These are phyloP conservation scores for Eira barbara DNA, from an alignment of 2,113 vertebrate species.

Conservation along the genomic window DNA sequence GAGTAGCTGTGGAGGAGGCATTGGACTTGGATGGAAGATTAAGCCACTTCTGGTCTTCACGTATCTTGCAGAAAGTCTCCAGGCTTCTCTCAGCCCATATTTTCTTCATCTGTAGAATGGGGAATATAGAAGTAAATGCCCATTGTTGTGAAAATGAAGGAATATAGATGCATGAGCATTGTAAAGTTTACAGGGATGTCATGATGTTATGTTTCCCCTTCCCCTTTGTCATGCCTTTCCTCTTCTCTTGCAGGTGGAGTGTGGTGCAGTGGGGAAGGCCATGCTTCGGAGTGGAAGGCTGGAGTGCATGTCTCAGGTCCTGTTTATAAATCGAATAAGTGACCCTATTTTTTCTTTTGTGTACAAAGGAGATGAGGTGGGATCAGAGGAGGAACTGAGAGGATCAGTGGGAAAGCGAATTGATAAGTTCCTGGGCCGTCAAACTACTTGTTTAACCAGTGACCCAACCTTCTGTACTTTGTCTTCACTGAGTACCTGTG, in stretches of 20 bases:
- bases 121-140: not conserved
- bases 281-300: not conserved
- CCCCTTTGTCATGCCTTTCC: not conserved
- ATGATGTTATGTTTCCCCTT: too few species aligned
- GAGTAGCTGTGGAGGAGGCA: not conserved
- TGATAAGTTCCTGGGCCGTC: not conserved
- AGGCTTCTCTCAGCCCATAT: not conserved
- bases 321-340: not conserved
- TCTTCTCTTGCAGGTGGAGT: not conserved
- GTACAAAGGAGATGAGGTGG: not conserved
- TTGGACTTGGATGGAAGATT: not conserved
- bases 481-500: not conserved
- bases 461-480: not conserved
- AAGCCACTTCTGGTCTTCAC: not conserved
- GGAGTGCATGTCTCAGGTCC: not conserved
- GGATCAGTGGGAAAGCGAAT: not conserved
- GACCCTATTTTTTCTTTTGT: not conserved
- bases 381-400: not conserved
- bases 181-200: not conserved
- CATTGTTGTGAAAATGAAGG: not conserved
- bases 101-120: not conserved
- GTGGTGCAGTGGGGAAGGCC: not conserved
- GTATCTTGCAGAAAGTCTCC: not conserved
- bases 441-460: not conserved
- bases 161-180: accelerated